Evolutionary conservation across 1,140 invertebrate species (phyloP), one percentile per base, ranked within the genome.

Genomic region (Globodera ellingtonae): DNA sequence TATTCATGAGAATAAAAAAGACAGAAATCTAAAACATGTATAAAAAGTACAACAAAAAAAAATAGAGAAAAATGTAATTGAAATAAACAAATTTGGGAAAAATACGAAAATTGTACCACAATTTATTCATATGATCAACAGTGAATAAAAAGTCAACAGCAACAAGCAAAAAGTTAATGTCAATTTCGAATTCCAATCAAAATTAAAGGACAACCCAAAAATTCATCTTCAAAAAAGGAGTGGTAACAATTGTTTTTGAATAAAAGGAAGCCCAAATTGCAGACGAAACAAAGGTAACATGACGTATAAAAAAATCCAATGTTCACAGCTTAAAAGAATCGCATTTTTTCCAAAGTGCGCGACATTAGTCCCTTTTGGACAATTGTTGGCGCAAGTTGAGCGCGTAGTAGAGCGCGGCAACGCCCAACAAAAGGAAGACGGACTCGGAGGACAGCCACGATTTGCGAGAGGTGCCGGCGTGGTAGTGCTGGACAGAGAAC

Each of bases 401-500:
- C 21, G 85, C 84, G 59, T 80, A 85, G 78, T 86, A 86, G 50
- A 89, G 74, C 35, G 80, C 86, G 50, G 73, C 67, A 21, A 84
- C 18, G 18, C 76, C 71, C 56, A 88, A 24, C 15, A 86, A n/a
- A 35, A 89, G 65, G 56, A 81, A 87, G 18, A 87, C 82, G 21
- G 80, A 79, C 73, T 88, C 86, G 46, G 84, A 74, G 48, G 88
- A 88, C 35, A 88, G 35, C 21, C 83, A 83, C 18, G 75, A 81
- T 69, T 88, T 89, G n/a, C 48, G 80, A 24, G 83, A 76, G 56
- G 87, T 78, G 44, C 86, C 86, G 24, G 85, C 83, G 77, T 91
- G 91, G 79, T 85, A 85, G 44, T 91, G 81, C 9, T 84, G 76
- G 70, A 91, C 84, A 56, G 89, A 89, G 81, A 90, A 89, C 4